These are phyloP conservation scores for Trigoniulus corallinus DNA, from an alignment of 1,140 invertebrate species.

Conservation along the genomic window DNA sequence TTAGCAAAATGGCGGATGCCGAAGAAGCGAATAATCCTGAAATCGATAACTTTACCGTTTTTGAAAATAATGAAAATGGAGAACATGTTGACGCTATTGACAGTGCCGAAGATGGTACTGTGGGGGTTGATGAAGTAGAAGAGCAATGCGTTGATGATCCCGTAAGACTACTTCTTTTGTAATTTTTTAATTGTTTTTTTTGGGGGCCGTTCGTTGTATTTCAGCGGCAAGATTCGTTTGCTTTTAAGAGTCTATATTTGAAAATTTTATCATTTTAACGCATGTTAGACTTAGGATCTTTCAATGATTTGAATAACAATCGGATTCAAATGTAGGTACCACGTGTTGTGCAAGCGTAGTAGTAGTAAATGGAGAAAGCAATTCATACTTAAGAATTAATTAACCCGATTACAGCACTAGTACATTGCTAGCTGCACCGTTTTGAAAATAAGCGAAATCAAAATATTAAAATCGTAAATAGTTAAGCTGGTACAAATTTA, in stretches of 20 bases:
- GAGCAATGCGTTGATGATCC: constrained; percentile 5
- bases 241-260: background rate
- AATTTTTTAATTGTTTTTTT: background rate
- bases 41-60: constrained; percentile 1
- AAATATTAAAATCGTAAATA: no score
- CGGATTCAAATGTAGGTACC: background rate
- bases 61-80: constrained; percentile 6
- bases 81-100: background rate
- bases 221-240: background rate
- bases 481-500: no score
- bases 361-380: no score
- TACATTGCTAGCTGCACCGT: no score
- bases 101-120: background rate
- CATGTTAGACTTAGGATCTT: background rate
- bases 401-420: no score
- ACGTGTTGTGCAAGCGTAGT: background rate
- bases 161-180: background rate
- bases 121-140: background rate
- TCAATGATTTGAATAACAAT: background rate
- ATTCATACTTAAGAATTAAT: no score
- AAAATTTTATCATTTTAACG: background rate
- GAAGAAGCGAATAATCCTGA: background rate
- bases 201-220: background rate
- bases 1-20: background rate
- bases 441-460: no score